These are phyloP conservation scores for Marmota monax DNA, from an alignment of 2,113 vertebrate species.

Conservation along the genomic window DNA sequence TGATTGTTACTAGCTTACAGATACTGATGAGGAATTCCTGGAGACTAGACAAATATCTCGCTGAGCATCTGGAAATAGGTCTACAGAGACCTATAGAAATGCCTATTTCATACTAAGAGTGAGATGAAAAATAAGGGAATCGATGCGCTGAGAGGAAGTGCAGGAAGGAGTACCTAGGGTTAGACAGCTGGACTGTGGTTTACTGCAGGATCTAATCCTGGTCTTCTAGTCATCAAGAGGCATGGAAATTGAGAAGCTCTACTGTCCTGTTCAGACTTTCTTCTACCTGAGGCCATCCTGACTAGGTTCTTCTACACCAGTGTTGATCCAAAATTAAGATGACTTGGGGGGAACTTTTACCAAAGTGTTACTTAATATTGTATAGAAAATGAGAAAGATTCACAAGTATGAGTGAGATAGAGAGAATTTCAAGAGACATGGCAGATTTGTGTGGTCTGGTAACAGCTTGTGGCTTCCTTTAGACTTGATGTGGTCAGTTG, in stretches of 20 bases:
- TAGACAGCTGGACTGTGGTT: background rate
- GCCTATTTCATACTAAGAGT: background rate
- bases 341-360: background rate
- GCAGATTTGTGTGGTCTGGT: background rate
- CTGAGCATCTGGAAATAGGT: background rate
- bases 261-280: background rate
- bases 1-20: background rate
- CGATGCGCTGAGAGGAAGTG: background rate
- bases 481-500: background rate
- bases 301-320: background rate
- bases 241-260: background rate
- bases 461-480: background rate
- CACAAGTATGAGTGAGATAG: slow-evolving; percentile 14
- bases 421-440: slow-evolving; percentile 51
- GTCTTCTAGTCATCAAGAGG: background rate
- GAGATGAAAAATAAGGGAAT: background rate
- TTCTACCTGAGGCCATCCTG: background rate
- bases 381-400: background rate
- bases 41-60: background rate
- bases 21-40: background rate
- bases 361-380: slow-evolving; percentile 10
- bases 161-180: background rate
- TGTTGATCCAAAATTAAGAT: background rate
- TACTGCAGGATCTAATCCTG: background rate
- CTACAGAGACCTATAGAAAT: background rate